Evolutionary conservation across 2,113 vertebrate genomes (phyloP).

Genomic region (Sinocyclocheilus anshuiensis): DNA sequence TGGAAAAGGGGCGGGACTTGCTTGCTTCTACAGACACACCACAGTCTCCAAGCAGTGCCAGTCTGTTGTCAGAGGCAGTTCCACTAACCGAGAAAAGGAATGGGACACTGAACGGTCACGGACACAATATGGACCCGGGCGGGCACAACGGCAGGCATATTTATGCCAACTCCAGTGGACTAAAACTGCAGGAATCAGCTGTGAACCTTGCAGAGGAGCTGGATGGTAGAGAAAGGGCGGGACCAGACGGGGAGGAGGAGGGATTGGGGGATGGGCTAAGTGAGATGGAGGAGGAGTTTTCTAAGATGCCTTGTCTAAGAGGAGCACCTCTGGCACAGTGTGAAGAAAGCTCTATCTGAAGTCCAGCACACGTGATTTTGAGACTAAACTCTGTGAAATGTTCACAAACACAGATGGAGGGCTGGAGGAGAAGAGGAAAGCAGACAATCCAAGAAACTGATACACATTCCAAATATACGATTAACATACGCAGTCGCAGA

Average conservation of each 20-base stretch:
- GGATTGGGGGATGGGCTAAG: slow-evolving; percentile 60
- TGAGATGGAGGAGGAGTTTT: slow-evolving; percentile 67
- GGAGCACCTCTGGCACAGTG: slow-evolving; percentile 82
- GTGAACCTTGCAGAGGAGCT: slow-evolving; percentile 65
- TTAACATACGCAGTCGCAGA: not conserved
- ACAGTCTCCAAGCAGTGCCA: slow-evolving; percentile 80
- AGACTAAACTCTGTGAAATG: slow-evolving; percentile 2
- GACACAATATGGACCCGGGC: slow-evolving; percentile 67
- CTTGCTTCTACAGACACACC: slow-evolving; percentile 81
- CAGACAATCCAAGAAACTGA: slow-evolving; percentile 25
- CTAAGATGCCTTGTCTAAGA: slow-evolving; percentile 68
- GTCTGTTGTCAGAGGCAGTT: slow-evolving; percentile 75
- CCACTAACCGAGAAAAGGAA: slow-evolving; percentile 77
- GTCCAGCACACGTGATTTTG: not conserved
- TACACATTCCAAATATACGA: slow-evolving; percentile 38
- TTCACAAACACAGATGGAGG: slow-evolving; percentile 38
- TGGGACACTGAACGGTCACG: slow-evolving; percentile 78
- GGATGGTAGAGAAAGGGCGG: slow-evolving; percentile 62
- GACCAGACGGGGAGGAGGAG: slow-evolving; percentile 60
- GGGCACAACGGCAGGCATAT: slow-evolving; percentile 64
- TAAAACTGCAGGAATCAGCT: slow-evolving; percentile 60
- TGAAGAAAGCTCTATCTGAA: slow-evolving; percentile 87
- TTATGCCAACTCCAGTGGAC: slow-evolving; percentile 67
- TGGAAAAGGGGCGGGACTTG: slow-evolving; percentile 73
- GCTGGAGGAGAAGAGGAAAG: slow-evolving; percentile 10